Evolutionary conservation across 30 jellyfish, hydroid and myxozoan species (phyloP).

Genomic region (Pseudorhiza aurosa): DNA sequence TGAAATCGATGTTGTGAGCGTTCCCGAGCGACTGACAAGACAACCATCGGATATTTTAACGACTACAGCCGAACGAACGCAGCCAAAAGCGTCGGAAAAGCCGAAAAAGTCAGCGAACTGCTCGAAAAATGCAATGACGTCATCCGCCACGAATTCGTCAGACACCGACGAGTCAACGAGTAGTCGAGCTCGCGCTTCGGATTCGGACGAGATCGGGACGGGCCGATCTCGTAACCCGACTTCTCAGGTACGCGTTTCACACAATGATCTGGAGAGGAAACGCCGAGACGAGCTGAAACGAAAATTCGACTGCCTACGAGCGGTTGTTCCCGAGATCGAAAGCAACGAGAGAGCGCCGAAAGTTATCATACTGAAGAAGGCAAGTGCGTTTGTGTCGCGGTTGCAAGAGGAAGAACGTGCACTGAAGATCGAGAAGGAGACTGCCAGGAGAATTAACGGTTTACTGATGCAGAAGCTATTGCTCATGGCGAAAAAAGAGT

Average conservation of each 20-base stretch:
- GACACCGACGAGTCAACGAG: conserved; percentile 47
- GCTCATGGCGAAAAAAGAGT: conserved; percentile 20
- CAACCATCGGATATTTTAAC: not conserved
- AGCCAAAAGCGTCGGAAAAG: conserved; percentile 2
- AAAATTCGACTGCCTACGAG: conserved; percentile 84
- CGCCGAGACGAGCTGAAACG: conserved; percentile 89
- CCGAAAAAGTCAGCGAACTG: conserved; percentile 6
- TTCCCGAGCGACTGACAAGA: conserved; percentile 43
- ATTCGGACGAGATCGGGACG: not conserved
- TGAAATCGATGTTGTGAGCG: conserved; percentile 82
- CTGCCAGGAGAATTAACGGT: conserved; percentile 41
- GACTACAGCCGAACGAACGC: conserved; percentile 10
- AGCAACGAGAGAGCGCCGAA: conserved; percentile 82
- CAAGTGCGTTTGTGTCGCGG: conserved; percentile 62
- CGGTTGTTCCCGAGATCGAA: conserved; percentile 78
- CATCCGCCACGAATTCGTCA: conserved; percentile 25
- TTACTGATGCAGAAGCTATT: conserved; percentile 52
- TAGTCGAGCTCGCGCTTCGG: conserved; percentile 5
- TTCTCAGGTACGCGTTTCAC: conserved; percentile 60
- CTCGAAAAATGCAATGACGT: not conserved
- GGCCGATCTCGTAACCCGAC: conserved; percentile 33
- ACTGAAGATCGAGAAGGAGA: conserved; percentile 63
- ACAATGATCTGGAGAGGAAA: conserved; percentile 82
- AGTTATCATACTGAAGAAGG: conserved; percentile 81
- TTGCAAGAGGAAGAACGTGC: conserved; percentile 56